phyloP scores from a whole-genome alignment of 2,888 invertebrate species.

The Caenorhabditis wallacei region DNA sequence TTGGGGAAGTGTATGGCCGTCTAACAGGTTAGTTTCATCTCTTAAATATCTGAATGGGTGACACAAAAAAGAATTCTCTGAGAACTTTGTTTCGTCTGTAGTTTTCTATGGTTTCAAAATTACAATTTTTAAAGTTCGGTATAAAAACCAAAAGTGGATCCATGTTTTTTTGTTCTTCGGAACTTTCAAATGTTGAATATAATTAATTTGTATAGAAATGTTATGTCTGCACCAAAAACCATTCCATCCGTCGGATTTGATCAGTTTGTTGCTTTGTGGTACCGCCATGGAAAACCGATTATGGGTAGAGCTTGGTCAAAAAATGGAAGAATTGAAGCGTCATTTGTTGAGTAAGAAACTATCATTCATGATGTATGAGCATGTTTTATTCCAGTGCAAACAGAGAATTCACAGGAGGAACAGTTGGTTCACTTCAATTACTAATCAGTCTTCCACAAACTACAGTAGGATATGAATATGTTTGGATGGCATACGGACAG shows the following conservation, averaged over 20 bases:
- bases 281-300: slow-evolving; percentile 70
- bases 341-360: slow-evolving; percentile 68
- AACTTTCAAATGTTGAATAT: slow-evolving; percentile 6
- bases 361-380: not conserved
- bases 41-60: too few relatives aligned
- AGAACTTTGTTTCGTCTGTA: too few relatives aligned
- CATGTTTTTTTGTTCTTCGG: not conserved
- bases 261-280: slow-evolving; percentile 74
- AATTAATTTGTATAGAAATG: slow-evolving; percentile 18
- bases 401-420: slow-evolving; percentile 68
- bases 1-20: slow-evolving; percentile 65
- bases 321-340: slow-evolving; percentile 66
- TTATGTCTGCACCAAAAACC: slow-evolving; percentile 50
- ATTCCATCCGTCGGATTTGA: slow-evolving; percentile 43
- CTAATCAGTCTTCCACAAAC: slow-evolving; percentile 67
- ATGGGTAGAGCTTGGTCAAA: slow-evolving; percentile 74
- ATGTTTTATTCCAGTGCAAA: slow-evolving; percentile 26
- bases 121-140: too few relatives aligned
- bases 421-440: slow-evolving; percentile 70
- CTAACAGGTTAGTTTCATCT: slow-evolving; percentile 38
- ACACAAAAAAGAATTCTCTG: not conserved
- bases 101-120: too few relatives aligned
- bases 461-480: slow-evolving; percentile 72
- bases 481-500: slow-evolving; percentile 69
- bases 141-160: too few relatives aligned